Conservation (phyloP, 2,797 vertebrate genomes). For the Pagetopsis macropterus region DNA sequence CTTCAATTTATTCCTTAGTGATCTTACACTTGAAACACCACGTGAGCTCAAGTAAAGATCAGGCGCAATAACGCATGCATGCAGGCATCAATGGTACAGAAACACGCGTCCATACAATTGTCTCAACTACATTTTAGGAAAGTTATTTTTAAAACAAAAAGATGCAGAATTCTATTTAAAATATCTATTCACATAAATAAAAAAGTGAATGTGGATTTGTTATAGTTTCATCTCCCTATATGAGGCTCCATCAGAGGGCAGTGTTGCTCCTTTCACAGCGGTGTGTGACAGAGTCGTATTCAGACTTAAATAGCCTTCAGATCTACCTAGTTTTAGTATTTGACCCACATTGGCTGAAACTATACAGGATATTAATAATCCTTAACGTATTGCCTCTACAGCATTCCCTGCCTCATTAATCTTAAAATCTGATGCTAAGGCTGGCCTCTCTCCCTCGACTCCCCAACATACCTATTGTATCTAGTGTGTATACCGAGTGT, state of each 20-base stretch:
- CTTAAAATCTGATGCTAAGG: constrained; percentile 28
- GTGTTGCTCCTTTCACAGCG: constrained; percentile 33
- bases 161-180: neutral
- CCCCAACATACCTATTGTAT: constrained; percentile 39
- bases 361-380: constrained; percentile 8
- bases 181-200: neutral
- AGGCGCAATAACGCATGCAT: neutral
- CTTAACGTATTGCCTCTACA: constrained; percentile 3
- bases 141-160: neutral
- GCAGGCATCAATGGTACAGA: neutral
- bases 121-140: neutral
- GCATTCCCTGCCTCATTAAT: constrained; percentile 31
- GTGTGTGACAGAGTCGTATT: neutral
- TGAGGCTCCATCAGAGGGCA: constrained; percentile 52
- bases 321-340: constrained; percentile 6
- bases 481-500: constrained; percentile 47
- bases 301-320: neutral
- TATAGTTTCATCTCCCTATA: neutral
- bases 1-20: neutral
- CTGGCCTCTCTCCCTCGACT: constrained; percentile 1
- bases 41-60: constrained; percentile 1
- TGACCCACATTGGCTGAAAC: constrained; percentile 22
- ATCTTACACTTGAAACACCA: neutral
- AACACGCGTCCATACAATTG: neutral
- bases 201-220: neutral